These are phyloP conservation scores for Scatophagus argus DNA, from an alignment of 2,113 vertebrate species.

Conservation along the genomic window DNA sequence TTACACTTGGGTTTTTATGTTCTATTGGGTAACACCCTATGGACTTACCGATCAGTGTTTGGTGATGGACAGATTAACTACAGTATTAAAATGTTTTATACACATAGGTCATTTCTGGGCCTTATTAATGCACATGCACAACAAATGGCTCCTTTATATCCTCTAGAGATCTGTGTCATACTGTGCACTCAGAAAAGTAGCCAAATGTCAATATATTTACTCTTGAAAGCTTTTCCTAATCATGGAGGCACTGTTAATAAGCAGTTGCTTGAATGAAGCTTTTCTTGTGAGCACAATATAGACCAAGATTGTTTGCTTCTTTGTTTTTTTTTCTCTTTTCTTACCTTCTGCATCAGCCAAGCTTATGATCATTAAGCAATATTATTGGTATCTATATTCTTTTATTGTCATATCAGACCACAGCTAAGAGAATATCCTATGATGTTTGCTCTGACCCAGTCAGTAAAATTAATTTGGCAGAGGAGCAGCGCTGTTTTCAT, in stretches of 20 bases:
- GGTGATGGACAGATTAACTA: not conserved
- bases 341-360: not conserved
- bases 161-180: constrained; percentile 3
- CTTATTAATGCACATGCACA: not conserved
- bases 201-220: constrained; percentile 3
- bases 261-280: constrained; percentile 8
- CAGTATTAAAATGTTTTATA: not conserved
- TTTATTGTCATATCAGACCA: constrained; percentile 46
- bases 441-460: constrained; percentile 52
- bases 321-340: not conserved
- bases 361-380: constrained; percentile 32
- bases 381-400: constrained; percentile 17
- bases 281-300: not conserved
- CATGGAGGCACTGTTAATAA: not conserved
- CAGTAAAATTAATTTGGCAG: constrained; percentile 81
- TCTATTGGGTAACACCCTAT: not conserved
- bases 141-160: not conserved
- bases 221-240: constrained; percentile 13
- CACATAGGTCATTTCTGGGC: not conserved
- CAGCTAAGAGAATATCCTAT: constrained; percentile 41
- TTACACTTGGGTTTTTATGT: not conserved
- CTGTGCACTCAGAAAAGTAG: not conserved
- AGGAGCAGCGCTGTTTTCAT: constrained; percentile 69
- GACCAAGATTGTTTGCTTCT: constrained; percentile 4
- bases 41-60: not conserved